Percentiles rank a stretch among this genome's conserved stretches.
phyloP scores from a whole-genome alignment of 2,797 vertebrate genomes.

The Hemitrygon akajei region DNA sequence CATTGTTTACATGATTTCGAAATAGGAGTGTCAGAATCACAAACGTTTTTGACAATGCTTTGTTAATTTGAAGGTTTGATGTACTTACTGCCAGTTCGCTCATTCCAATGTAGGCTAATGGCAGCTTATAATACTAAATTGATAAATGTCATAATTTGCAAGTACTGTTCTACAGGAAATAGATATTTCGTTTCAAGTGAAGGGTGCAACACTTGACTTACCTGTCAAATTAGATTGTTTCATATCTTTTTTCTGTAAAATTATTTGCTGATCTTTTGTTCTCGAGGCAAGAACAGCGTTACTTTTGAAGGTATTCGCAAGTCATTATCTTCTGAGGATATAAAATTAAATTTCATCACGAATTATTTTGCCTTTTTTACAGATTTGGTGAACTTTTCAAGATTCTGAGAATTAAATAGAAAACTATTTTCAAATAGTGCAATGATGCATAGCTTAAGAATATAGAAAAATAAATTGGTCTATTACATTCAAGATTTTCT shows the following conservation, averaged over 20 bases:
- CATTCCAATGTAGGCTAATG: background rate
- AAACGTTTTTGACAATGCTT: background rate
- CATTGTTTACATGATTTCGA: background rate
- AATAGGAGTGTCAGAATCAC: background rate
- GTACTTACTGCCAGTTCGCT: background rate
- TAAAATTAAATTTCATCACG: background rate
- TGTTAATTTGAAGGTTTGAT: background rate
- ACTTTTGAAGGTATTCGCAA: background rate
- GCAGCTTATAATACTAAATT: background rate
- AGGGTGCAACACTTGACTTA: background rate
- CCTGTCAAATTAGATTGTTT: background rate
- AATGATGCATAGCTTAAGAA: background rate
- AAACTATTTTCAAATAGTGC: background rate
- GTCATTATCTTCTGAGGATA: background rate
- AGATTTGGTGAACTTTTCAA: background rate
- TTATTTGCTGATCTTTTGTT: background rate
- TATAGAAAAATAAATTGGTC: constrained; percentile 7
- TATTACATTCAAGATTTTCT: background rate
- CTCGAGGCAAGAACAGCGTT: background rate
- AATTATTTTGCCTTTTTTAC: background rate
- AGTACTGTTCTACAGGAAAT: background rate
- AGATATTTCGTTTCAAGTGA: background rate
- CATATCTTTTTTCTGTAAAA: background rate
- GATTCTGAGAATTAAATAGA: constrained; percentile 2
- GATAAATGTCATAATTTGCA: background rate